phyloP scores from a whole-genome alignment of 2,113 vertebrate genomes.

The Gallinago undulata region DNA sequence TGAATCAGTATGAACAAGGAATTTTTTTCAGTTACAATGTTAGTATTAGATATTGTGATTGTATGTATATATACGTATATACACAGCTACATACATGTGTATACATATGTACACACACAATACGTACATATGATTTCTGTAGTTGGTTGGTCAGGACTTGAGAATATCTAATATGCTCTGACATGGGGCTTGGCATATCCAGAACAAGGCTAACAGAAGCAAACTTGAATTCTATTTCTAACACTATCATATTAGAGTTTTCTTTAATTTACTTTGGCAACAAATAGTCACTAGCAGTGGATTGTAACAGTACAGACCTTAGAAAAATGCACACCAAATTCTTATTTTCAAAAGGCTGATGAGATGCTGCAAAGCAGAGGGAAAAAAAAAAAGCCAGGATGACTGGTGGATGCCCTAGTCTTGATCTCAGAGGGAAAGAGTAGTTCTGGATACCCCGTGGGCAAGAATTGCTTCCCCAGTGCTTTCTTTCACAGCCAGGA shows the following conservation, averaged over 20 bases:
- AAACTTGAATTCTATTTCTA: not conserved
- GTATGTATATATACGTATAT: rapidly evolving
- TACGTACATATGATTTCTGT: not conserved
- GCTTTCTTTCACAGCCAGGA: not conserved
- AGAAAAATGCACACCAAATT: not conserved
- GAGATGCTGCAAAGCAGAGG: not conserved
- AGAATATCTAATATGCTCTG: not conserved
- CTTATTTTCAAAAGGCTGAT: not conserved
- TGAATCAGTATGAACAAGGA: not conserved
- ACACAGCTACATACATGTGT: not conserved
- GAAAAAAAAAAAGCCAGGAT: not conserved
- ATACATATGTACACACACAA: too few species aligned
- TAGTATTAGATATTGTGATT: not conserved
- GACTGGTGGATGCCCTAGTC: not conserved
- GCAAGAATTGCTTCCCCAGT: rapidly evolving
- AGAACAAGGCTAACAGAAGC: not conserved
- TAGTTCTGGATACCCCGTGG: not conserved
- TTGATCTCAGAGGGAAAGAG: not conserved
- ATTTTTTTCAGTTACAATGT: not conserved
- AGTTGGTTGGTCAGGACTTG: not conserved
- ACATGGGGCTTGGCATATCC: not conserved
- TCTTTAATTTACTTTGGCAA: not conserved
- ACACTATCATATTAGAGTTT: not conserved
- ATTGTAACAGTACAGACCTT: not conserved
- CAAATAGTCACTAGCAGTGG: not conserved